Base-by-base conservation (phyloP, 2,888 invertebrate species). In the Sisyra terminalis region DNA sequence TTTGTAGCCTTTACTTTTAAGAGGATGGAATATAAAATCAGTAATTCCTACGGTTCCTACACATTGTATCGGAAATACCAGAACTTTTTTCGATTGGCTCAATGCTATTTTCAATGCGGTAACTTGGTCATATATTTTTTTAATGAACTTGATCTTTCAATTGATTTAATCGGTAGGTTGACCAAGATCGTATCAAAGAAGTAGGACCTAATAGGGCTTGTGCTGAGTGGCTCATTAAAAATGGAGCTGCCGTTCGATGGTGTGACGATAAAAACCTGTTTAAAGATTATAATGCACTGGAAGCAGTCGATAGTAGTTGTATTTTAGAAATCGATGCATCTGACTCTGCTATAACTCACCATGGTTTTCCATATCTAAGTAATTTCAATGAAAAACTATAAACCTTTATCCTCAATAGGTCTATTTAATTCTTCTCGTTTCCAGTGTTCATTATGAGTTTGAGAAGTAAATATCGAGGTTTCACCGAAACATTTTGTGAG, bases 211-310 rank as follows among this genome's bases (percentile, higher is more conserved):
- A 97, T 57, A 67, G 87, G 42, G 77, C 83, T 3, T 94, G 94
- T 61, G 92, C 94, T 0, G 96, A 97, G 62, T 97, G 97, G 96
- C 66, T 96, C 5, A 64, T 97, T 18, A 71, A 83, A 49, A 93
- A 93, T 64, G 94, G 94, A 2, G 94, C 88, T 3, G 67, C 71
- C 44, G 73, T 96, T 0, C 75, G 75, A 46, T 90, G 84, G 74
- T 65, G 65, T 29, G 70, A 69, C 29, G 51, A 55, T 4, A 52
- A 60, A 1, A 66, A 71, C 3, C 71, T 62, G 51, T 57, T 73
- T 32, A 50, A 52, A 0, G 79, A 92, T 61, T 93, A 89, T 57
- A 89, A 93, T 60, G 52, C 58, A 1, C 60, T 94, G 37, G 60
- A 64, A 15, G 53, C 58, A 2, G 58, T 56, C 14, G 51, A 59